Percentiles rank a stretch among this genome's conserved stretches.
These are phyloP conservation scores for Tinea semifulvella DNA, from an alignment of 2,888 invertebrate species.

Conservation along the genomic window DNA sequence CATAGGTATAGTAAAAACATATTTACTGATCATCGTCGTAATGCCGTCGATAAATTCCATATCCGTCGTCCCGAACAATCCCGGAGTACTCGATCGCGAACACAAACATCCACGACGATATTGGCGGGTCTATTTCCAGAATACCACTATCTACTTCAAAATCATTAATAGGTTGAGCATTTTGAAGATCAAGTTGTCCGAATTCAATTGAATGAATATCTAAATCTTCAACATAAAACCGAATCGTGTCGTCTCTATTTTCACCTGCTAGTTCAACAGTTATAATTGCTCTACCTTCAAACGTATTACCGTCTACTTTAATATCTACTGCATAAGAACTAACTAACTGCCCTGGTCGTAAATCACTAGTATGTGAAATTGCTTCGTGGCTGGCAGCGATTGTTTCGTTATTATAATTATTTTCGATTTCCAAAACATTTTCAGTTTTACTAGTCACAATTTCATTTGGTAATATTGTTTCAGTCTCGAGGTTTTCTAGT, in stretches of 20 bases:
- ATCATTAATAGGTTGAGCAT: slow-evolving; percentile 21
- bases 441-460: neutral
- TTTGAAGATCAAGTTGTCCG: slow-evolving; percentile 26
- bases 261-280: slow-evolving; percentile 24
- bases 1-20: slow-evolving; percentile 3
- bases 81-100: slow-evolving; percentile 37
- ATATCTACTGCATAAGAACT: slow-evolving; percentile 29
- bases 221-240: slow-evolving; percentile 28
- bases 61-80: slow-evolving; percentile 24
- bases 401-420: slow-evolving; percentile 16
- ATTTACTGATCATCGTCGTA: slow-evolving; percentile 27
- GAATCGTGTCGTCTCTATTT: slow-evolving; percentile 29
- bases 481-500: neutral
- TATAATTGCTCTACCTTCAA: slow-evolving; percentile 33
- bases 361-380: slow-evolving; percentile 13
- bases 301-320: slow-evolving; percentile 27
- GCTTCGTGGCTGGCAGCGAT: neutral
- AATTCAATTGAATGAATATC: slow-evolving; percentile 27
- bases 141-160: slow-evolving; percentile 23
- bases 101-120: slow-evolving; percentile 24
- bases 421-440: neutral
- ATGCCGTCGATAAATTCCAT: slow-evolving; percentile 31
- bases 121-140: slow-evolving; percentile 28
- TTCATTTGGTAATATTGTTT: neutral
- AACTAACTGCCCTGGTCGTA: slow-evolving; percentile 34